Conservation (phyloP, 2,113 vertebrate genomes). For the Quiscalus mexicanus region DNA sequence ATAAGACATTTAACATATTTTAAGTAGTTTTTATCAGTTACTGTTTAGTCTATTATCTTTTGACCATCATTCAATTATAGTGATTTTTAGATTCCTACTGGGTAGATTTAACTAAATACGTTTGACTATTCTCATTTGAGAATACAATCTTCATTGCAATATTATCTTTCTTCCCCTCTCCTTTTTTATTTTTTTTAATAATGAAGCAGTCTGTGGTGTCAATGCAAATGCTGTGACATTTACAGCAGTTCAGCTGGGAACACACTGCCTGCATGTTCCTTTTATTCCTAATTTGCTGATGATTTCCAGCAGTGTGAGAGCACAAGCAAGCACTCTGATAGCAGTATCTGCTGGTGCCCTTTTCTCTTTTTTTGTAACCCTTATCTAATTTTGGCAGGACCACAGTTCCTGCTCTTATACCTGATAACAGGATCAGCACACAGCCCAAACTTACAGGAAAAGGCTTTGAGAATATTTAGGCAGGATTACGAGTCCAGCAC, state of each 20-base stretch:
- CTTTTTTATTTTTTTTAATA: not conserved
- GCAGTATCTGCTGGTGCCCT: conserved; percentile 5
- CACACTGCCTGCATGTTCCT: not conserved
- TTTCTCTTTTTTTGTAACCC: not conserved
- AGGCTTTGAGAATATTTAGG: not conserved
- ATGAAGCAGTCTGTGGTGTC: not conserved
- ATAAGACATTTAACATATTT: not conserved
- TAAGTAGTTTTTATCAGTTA: not conserved
- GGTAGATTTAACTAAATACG: not conserved
- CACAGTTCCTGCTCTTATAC: conserved; percentile 48
- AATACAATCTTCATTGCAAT: not conserved
- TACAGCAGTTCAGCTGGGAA: conserved; percentile 45
- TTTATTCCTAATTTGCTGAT: conserved; percentile 51
- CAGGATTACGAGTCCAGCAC: not conserved
- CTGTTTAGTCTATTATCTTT: not conserved
- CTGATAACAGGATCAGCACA: not conserved
- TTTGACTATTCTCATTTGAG: not conserved
- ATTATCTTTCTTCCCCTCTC: not conserved
- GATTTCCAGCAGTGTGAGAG: conserved; percentile 20
- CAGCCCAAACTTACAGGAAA: not conserved
- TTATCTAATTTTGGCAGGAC: conserved; percentile 53
- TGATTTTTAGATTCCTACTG: not conserved
- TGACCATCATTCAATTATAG: not conserved
- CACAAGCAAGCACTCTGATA: conserved; percentile 26
- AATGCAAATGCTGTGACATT: conserved; percentile 28